Percentiles rank a stretch among this genome's conserved stretches.
phyloP scores from a whole-genome alignment of 2,797 vertebrate genomes.

The Alca torda region DNA sequence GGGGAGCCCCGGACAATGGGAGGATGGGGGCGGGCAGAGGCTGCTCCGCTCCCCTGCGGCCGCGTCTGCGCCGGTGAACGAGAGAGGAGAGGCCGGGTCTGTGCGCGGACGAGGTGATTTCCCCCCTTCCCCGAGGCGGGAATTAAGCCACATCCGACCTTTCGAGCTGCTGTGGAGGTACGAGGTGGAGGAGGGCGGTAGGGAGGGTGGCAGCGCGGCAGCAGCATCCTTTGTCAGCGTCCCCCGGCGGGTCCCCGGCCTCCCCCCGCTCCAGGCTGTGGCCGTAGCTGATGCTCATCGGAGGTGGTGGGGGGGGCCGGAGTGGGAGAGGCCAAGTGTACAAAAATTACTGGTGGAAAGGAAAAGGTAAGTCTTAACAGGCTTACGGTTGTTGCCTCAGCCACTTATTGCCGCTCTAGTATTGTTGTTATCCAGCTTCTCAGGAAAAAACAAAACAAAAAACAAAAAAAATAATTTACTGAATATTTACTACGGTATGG shows the following conservation, averaged over 20 bases:
- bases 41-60: background rate
- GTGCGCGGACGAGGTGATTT: no score
- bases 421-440: background rate
- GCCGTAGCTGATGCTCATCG: rapidly evolving
- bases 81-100: background rate
- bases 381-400: background rate
- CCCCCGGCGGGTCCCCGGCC: background rate
- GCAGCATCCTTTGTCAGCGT: background rate
- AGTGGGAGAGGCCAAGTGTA: background rate
- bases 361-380: background rate
- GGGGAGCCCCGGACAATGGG: background rate
- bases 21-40: background rate
- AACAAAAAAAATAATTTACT: no score
- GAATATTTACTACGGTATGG: background rate
- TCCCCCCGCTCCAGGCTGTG: background rate
- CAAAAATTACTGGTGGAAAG: background rate
- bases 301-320: background rate
- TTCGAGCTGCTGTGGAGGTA: rapidly evolving
- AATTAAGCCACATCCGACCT: background rate
- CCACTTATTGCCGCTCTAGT: background rate
- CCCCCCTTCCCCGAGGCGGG: background rate
- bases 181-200: background rate
- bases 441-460: background rate
- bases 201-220: background rate
- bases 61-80: background rate